Percentiles rank a stretch among this genome's conserved stretches.
Evolutionary conservation across 2,113 vertebrate species (phyloP).

Genomic region (Dasyprocta punctata): DNA sequence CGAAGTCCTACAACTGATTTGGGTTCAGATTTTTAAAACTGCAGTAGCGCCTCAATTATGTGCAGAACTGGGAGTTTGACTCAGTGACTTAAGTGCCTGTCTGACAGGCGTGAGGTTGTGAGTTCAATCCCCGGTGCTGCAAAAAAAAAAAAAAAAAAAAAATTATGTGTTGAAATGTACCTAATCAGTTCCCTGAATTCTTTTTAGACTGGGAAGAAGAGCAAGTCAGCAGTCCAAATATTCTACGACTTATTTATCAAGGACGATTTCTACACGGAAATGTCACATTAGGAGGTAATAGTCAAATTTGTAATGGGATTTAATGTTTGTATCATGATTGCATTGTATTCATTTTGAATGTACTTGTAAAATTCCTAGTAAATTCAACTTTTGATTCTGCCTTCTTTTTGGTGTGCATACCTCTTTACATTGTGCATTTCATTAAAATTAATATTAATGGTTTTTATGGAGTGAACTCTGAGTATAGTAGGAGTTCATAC

Average conservation of each 20-base stretch:
- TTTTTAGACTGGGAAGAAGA: conserved; percentile 98
- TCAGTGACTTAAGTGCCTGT: too few species aligned
- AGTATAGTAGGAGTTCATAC: conserved; percentile 36
- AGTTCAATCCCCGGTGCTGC: too few species aligned
- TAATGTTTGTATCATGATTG: conserved; percentile 22
- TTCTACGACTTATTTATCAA: conserved; percentile 98
- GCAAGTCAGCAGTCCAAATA: conserved; percentile 98
- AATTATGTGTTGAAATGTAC: not conserved
- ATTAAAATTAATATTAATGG: conserved; percentile 45
- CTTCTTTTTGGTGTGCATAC: not conserved
- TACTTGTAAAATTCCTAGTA: not conserved
- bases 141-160: too few species aligned
- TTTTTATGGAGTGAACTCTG: conserved; percentile 57
- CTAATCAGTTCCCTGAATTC: conserved; percentile 62
- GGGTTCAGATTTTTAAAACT: conserved; percentile 25
- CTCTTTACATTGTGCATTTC: conserved; percentile 35
- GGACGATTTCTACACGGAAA: conserved; percentile 99
- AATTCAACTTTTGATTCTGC: conserved; percentile 27
- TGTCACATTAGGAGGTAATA: conserved; percentile 97
- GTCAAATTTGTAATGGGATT: not conserved
- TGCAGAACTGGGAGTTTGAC: too few species aligned
- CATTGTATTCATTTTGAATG: not conserved
- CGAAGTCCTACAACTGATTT: not conserved
- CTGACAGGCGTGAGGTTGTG: too few species aligned
- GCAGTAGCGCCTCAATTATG: not conserved